Percentiles rank a stretch among this genome's conserved stretches.
These are phyloP conservation scores for Hippocampus comes DNA, from an alignment of 2,113 vertebrate genomes.

Conservation along the genomic window DNA sequence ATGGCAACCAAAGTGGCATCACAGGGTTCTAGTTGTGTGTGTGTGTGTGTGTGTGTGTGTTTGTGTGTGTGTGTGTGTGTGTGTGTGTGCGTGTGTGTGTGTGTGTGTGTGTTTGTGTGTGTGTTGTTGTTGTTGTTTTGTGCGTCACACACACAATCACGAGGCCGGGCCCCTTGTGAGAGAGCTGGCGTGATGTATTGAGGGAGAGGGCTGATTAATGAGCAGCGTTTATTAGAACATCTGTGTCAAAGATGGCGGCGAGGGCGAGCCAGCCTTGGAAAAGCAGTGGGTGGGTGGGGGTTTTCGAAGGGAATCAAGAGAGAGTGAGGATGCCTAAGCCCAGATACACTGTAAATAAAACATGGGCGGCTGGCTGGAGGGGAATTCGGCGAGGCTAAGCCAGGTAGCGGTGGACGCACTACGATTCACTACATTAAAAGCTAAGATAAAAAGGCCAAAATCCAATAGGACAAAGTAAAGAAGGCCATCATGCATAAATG, in stretches of 20 bases:
- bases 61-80: conserved; percentile 42
- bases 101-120: conserved; percentile 58
- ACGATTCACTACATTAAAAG: not conserved
- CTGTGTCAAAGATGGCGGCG: conserved; percentile 76
- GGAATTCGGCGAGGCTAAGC: conserved; percentile 29
- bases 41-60: conserved; percentile 43
- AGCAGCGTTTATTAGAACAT: conserved; percentile 78
- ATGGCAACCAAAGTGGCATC: conserved; percentile 50
- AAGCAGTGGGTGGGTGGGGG: not conserved
- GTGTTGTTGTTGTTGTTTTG: conserved; percentile 42
- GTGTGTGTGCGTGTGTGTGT: conserved; percentile 65
- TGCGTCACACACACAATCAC: conserved; percentile 40
- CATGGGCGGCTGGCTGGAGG: conserved; percentile 50
- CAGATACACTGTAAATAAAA: conserved; percentile 71
- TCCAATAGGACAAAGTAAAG: conserved; percentile 1
- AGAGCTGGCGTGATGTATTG: conserved; percentile 68
- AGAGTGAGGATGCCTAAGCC: conserved; percentile 37
- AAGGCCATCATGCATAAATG: conserved; percentile 25
- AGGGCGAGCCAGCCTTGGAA: conserved; percentile 27
- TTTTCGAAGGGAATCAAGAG: not conserved
- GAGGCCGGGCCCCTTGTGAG: conserved; percentile 56
- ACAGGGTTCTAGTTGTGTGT: conserved; percentile 61
- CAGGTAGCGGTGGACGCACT: not conserved
- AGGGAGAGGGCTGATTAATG: conserved; percentile 78
- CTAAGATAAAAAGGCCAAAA: not conserved